Base-by-base conservation (phyloP, 1,140 invertebrate genomes). In the Zaprionus capensis region DNA sequence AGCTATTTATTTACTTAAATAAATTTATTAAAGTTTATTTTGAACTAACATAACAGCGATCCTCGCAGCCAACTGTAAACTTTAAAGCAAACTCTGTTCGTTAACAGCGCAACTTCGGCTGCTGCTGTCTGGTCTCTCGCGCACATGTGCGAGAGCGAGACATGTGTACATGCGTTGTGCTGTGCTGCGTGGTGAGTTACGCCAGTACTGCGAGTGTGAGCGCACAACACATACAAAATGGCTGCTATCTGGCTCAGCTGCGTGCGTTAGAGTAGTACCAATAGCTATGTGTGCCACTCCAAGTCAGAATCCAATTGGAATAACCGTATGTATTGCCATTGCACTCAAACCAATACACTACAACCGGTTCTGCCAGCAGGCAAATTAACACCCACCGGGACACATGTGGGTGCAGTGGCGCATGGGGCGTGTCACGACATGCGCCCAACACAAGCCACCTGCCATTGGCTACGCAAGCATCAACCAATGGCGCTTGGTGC, bases 291-390 rank as follows among this genome's bases (percentile, higher is more conserved):
- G 34, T 20, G 12, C 4, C 36, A 17, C 6, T 6, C 6, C 28
- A 5, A 46, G 15, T 11, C 0, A 7, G 26, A 84, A n/a, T 88
- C 85, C 85, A 90, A 84, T 88, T 81, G 81, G 81, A 88, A 81
- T 67, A 51, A 1, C 1, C 4, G 55, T 24, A 26, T 38, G 22
- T 75, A 62, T 65, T 55, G 62, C 66, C 66, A 57, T 70, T 66
- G 22, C 76, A 71, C 9, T 78, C 71, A 2, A n/a, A 24, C 46
- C 20, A 22, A 51, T 14, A 51, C 46, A 51, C 11, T n/a, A 51
- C 61, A 85, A 90, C 81, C 71, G 85, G 86, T 90, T 85, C 75
- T 17, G n/a, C 41, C n/a, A 7, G 49, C 51, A 46, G 6, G 7
- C 22, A 38, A 66, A 75, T 79, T 57, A 79, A 79, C 78, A 71